A percentile compares a stretch with the other conserved stretches of the same genome.
phyloP scores from a whole-genome alignment of 2,888 invertebrate genomes.

The Tachina grossa region DNA sequence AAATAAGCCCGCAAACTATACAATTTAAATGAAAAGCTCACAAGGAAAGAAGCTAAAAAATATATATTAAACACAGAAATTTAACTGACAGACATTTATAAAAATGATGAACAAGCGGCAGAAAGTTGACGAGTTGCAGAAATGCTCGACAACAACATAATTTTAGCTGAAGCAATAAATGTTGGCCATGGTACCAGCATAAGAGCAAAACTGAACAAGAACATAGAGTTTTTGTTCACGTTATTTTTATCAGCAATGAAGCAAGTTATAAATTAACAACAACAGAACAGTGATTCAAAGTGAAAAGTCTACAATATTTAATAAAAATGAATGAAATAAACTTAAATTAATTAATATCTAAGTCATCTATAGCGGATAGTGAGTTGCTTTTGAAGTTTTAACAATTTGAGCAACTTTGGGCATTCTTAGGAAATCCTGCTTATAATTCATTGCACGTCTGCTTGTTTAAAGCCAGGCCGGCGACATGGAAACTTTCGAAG shows the following conservation, averaged over 20 bases:
- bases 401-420: too few relatives aligned
- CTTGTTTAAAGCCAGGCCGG: too few relatives aligned
- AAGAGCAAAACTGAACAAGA: not conserved
- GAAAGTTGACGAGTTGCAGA: conserved; percentile 57
- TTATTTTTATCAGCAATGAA: conserved; percentile 23
- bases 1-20: conserved; percentile 63
- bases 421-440: too few relatives aligned
- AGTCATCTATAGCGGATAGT: too few relatives aligned
- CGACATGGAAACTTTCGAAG: too few relatives aligned
- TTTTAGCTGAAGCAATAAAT: conserved; percentile 47
- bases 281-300: conserved; percentile 27
- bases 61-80: conserved; percentile 7
- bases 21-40: conserved; percentile 60
- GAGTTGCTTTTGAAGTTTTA: too few relatives aligned
- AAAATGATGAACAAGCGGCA: conserved; percentile 45
- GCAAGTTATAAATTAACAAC: conserved; percentile 54
- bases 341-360: too few relatives aligned
- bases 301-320: not conserved
- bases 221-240: not conserved
- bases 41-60: conserved; percentile 24
- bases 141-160: conserved; percentile 52
- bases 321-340: not conserved
- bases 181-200: conserved; percentile 56
- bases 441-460: too few relatives aligned
- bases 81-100: conserved; percentile 60